Evolutionary conservation across 2,113 vertebrate genomes (phyloP), one percentile per base, ranked within the genome.

Genomic region (Ophiodon elongatus): DNA sequence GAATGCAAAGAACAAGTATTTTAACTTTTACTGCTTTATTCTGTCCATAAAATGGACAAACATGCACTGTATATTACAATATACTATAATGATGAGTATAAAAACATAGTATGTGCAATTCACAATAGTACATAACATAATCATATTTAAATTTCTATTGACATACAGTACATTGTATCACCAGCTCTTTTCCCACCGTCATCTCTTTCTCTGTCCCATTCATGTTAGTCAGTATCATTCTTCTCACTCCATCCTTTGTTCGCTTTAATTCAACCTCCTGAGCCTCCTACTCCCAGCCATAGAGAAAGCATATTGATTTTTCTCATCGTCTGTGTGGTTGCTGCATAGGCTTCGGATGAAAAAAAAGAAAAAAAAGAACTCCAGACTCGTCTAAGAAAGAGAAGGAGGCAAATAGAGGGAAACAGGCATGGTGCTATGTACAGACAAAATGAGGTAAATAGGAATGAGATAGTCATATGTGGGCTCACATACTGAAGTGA

Each of bases 251-350:
- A 54, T 84, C 82, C 77, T 88, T 92, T 91, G 74, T 89, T 88
- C 69, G 8, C 84, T 79, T 83, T 87, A 71, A 90, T 90, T 91
- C 85, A 79, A 47, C 86, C 88, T 84, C 80, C 82, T 76, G 73
- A 86, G 86, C 73, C 83, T 78, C 79, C 56, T 85, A 82, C 79
- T 89, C 89, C 76, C 83, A 75, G 76, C 79, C 85, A 82, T 14
- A 60, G 83, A 89, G 80, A 91, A 82, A 78, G 47, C 7, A 0
- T 85, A 93, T 94, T 85, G 90, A 94, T 92, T 91, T 89, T 83
- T 89, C 19, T 76, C 69, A 79, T 73, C 50, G 15, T 59, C 72
- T 85, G 83, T 83, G 76, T 79, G 82, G 83, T 87, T 79, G 82
- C 50, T 62, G 71, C 71, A 74, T 39, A 25, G 60, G 31, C 79